Evolutionary conservation across 2,797 vertebrate species (phyloP).

Genomic region (Esox masquinongy): DNA sequence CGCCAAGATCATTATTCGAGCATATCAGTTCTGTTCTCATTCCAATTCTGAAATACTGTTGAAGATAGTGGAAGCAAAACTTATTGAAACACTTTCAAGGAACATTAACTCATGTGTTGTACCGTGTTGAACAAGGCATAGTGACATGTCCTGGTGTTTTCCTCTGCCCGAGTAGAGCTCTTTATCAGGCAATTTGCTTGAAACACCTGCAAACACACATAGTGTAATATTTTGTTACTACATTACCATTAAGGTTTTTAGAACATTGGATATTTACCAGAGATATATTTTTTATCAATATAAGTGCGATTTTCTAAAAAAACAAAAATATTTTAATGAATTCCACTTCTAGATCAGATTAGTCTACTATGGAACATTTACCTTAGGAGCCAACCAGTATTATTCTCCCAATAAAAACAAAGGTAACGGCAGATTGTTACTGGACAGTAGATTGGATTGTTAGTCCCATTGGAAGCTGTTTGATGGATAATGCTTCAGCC

Average conservation of each 20-base stretch:
- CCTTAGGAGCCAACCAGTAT: conserved; percentile 17
- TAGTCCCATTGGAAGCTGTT: conserved; percentile 56
- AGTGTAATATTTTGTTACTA: background rate
- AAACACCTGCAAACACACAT: background rate
- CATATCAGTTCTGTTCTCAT: conserved; percentile 28
- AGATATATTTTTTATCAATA: conserved; percentile 9
- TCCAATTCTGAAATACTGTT: conserved; percentile 36
- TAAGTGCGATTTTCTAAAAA: background rate
- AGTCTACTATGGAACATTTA: background rate
- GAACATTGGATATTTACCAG: background rate
- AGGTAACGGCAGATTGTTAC: conserved; percentile 29
- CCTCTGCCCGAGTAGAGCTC: background rate
- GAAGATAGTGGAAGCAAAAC: conserved; percentile 37
- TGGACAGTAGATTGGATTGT: conserved; percentile 31
- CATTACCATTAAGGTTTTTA: background rate
- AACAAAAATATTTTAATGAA: background rate
- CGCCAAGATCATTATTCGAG: conserved; percentile 18
- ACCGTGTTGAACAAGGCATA: conserved; percentile 16
- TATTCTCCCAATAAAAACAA: conserved; percentile 24
- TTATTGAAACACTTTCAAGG: conserved; percentile 11
- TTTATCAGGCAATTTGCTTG: conserved; percentile 19
- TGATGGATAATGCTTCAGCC: conserved; percentile 64
- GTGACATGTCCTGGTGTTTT: conserved; percentile 1
- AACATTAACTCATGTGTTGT: conserved; percentile 12
- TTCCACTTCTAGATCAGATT: background rate